These are phyloP conservation scores for Cryptocephalus moraei DNA, from an alignment of 2,888 invertebrate genomes.

Conservation along the genomic window DNA sequence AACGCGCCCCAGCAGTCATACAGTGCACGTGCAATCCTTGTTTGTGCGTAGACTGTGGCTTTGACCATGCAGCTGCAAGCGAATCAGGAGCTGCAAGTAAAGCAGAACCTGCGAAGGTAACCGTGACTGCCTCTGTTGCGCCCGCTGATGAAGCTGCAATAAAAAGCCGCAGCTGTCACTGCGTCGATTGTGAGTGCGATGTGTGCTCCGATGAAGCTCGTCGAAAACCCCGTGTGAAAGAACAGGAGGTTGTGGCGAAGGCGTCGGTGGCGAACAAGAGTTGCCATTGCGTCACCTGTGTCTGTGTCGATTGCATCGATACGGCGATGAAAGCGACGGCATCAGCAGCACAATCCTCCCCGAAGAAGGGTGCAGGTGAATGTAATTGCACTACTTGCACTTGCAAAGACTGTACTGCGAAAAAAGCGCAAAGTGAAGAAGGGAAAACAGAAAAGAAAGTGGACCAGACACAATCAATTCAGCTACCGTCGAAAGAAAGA, in stretches of 20 bases:
- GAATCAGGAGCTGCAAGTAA: background rate
- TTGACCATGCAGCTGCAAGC: background rate
- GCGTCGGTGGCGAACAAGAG: background rate
- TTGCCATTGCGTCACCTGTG: background rate
- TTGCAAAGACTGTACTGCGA: constrained; percentile 1
- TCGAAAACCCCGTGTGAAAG: background rate
- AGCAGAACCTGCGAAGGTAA: background rate
- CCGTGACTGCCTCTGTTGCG: too few relatives aligned
- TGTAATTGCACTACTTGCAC: constrained; percentile 1
- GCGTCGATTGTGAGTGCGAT: too few relatives aligned
- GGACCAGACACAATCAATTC: background rate
- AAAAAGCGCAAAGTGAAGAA: background rate
- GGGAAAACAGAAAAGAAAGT: background rate
- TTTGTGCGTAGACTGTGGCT: constrained; percentile 10
- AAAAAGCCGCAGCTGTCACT: background rate
- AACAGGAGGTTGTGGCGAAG: background rate
- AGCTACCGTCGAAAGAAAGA: too few relatives aligned
- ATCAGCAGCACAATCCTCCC: background rate
- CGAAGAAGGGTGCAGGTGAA: background rate
- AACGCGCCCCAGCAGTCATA: background rate
- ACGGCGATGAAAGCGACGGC: background rate
- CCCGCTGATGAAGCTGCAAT: too few relatives aligned
- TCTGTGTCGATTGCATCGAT: background rate
- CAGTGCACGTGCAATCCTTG: constrained; percentile 10
- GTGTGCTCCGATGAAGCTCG: too few relatives aligned